Evolutionary conservation across 2,113 vertebrate genomes (phyloP), one percentile per base, ranked within the genome.

Genomic region (Clupea harengus): DNA sequence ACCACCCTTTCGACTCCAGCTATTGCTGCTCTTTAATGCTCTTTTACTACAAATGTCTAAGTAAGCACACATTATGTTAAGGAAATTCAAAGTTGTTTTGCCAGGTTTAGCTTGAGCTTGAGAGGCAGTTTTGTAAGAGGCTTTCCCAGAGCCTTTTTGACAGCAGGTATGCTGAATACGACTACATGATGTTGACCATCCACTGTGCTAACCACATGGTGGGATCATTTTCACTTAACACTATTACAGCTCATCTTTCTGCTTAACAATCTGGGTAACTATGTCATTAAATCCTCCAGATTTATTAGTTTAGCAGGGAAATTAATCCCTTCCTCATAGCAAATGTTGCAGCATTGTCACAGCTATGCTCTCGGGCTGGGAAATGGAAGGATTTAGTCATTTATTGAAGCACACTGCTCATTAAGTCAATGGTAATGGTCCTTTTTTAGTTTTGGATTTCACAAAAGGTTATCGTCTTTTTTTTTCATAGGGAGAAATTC

Each of bases 261-360:
- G 54, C 46, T 64, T 78, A 82, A 87, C 85, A 81, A 18, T 83
- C 81, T 81, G 81, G 9, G 17, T 85, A 85, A 88, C 32, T 81
- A 17, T 82, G 81, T 85, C 45, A 85, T 88, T 86, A 83, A 87
- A 81, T 45, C n/a, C 32, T 49, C 64, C 50, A 86, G 28, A 81
- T 20, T 82, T 81, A 85, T 83, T 45, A 18, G 15, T 88, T 87
- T 88, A 85, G 45, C 18, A 2, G 49, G 81, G 13, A 87, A 49
- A 87, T 87, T 87, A 60, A 86, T 72, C 64, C 80, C 45, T 60
- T 85, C 46, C 49, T 49, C 46, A 32, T 72, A 46, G n/a, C 82
- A 22, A 64, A 88, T 13, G 67, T 4, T 4, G 45, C 80, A 60
- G 64, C 52, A 67, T 86, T 82, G 57, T 81, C 46, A 57, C 32